These are phyloP conservation scores for Dolichallabes microphthalmus DNA, from an alignment of 2,113 vertebrate species.

Conservation along the genomic window DNA sequence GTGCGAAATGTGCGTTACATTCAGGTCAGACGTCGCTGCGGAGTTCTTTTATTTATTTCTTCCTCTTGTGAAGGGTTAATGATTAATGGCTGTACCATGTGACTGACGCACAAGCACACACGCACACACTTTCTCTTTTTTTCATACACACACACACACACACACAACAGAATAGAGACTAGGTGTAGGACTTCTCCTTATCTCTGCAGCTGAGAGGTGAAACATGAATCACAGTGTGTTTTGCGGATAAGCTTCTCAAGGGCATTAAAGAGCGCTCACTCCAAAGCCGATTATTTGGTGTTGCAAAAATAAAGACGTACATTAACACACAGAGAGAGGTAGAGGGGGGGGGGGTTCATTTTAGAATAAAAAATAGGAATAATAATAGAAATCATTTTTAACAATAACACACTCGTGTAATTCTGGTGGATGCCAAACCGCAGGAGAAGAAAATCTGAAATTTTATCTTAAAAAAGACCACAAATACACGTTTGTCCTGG, in stretches of 20 bases:
- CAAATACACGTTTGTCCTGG: too few relatives aligned
- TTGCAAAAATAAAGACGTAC: neutral
- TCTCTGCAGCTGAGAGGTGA: conserved; percentile 19
- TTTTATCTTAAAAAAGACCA: neutral
- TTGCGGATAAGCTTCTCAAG: neutral
- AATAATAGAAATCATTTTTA: neutral
- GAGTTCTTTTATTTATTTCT: neutral
- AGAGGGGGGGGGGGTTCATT: neutral
- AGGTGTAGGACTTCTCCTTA: conserved; percentile 3
- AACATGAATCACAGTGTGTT: neutral
- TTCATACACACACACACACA: neutral
- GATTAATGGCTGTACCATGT: conserved; percentile 8
- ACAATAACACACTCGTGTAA: neutral
- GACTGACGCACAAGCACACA: neutral
- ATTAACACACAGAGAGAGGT: too few relatives aligned
- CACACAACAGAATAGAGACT: neutral
- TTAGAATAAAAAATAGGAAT: neutral
- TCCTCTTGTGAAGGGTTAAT: neutral
- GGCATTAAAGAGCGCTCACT: neutral
- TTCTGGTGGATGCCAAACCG: neutral
- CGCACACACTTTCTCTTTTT: neutral
- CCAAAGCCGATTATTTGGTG: conserved; percentile 9
- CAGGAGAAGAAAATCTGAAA: neutral
- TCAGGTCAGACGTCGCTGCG: neutral
- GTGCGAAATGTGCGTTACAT: neutral